These are phyloP conservation scores for Rhagonycha fulva DNA, from an alignment of 2,888 invertebrate species.

Conservation along the genomic window DNA sequence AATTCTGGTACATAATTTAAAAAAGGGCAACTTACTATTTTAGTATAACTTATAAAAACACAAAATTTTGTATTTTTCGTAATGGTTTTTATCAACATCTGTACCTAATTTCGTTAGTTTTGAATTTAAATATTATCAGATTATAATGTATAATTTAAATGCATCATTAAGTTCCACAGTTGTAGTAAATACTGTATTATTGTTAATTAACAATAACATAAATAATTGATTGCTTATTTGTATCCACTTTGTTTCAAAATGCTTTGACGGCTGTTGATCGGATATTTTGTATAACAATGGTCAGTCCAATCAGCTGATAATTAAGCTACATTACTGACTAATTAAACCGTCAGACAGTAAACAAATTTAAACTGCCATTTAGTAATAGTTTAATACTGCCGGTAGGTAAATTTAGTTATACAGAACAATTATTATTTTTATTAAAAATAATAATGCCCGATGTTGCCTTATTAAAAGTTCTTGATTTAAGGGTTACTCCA, in stretches of 20 bases:
- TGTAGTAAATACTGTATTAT: background rate
- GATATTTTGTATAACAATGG: conserved; percentile 2
- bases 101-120: background rate
- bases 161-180: background rate
- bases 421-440: background rate
- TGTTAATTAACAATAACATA: background rate
- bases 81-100: too few species aligned
- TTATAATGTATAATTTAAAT: background rate
- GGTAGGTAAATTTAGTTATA: background rate
- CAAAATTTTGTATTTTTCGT: too few species aligned
- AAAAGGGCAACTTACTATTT: too few species aligned
- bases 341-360: conserved; percentile 16
- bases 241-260: background rate
- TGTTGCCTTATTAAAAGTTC: background rate
- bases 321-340: conserved; percentile 9
- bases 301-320: conserved; percentile 18
- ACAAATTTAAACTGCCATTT: conserved; percentile 6
- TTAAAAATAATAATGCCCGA: background rate
- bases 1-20: too few species aligned
- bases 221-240: background rate
- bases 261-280: background rate
- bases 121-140: background rate
- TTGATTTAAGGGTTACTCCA: background rate
- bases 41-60: too few species aligned
- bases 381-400: conserved; percentile 11